phyloP scores from a whole-genome alignment of 2,797 vertebrate genomes.

The Gephyroberyx darwinii region DNA sequence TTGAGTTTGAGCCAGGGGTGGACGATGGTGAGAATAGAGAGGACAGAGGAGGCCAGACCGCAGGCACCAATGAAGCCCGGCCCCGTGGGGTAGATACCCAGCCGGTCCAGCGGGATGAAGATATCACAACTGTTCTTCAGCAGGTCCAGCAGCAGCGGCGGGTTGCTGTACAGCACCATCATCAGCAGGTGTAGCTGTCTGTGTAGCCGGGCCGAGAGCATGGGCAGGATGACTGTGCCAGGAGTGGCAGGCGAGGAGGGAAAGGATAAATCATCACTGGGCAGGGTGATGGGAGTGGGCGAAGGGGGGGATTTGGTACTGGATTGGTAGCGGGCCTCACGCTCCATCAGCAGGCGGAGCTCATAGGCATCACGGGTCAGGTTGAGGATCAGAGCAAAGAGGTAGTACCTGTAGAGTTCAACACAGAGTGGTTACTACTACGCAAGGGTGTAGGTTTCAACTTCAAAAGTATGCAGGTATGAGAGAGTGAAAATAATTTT shows the following conservation, averaged over 20 bases:
- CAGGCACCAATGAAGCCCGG: conserved; percentile 87
- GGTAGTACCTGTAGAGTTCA: conserved; percentile 87
- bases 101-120: conserved; percentile 87
- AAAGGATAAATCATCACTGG: conserved; percentile 4
- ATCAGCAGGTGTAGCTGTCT: conserved; percentile 78
- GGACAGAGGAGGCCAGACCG: conserved; percentile 88
- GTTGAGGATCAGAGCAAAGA: conserved; percentile 91
- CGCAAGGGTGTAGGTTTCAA: too few relatives aligned
- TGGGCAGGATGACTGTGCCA: conserved; percentile 23
- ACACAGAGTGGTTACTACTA: not conserved
- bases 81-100: conserved; percentile 83
- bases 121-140: conserved; percentile 87
- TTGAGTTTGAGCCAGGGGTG: conserved; percentile 94
- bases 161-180: conserved; percentile 85
- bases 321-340: conserved; percentile 66
- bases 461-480: too few relatives aligned
- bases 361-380: conserved; percentile 91
- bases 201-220: conserved; percentile 59
- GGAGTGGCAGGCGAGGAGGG: conserved; percentile 11
- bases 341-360: conserved; percentile 85
- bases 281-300: not conserved
- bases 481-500: too few relatives aligned
- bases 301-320: conserved; percentile 23
- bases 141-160: conserved; percentile 89
- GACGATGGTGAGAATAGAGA: conserved; percentile 88